Evolutionary conservation across 2,113 vertebrate genomes (phyloP), one percentile per base, ranked within the genome.

Genomic region (Vombatus ursinus): DNA sequence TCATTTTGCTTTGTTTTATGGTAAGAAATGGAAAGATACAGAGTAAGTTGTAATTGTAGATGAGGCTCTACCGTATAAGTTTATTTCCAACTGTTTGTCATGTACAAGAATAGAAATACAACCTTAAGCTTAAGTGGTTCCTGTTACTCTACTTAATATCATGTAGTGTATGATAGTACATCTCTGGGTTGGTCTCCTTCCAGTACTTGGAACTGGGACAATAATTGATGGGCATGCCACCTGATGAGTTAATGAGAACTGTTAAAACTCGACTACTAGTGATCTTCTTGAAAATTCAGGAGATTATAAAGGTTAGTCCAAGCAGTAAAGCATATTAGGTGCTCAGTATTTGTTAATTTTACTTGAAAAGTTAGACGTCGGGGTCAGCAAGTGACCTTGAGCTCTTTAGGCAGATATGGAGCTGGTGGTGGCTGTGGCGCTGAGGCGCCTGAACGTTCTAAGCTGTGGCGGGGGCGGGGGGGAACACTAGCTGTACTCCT

Each of bases 81-180:
- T 96, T 93, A 53, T 96, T 97, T 97, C 68, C 90, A 93, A 92
- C 31, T 90, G 37, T 84, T 84, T 44, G n/a, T 93, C 49, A 52
- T 90, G n/a, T 48, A 92, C 90, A 93, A 96, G 31, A 92, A 28
- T 89, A 90, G 94, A 92, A 91, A 10, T 49, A 4, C 51, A 44
- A 44, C 37, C n/a, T 84, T 84, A 84, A 84, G 19, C n/a, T 44
- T 84, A 90, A 68, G 24, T 90, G 68, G 31, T 68, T 96, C 37
- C 24, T 95, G 6, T 84, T 24, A 52, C 50, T 6, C 7, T 84
- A 50, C 53, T 94, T 96, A 28, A 77, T 3, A 14, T 47, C 31
- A 22, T 84, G 6, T 84, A 84, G 1, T 22, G 6, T 84, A 84
- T 44, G n/a, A 84, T 12, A 84, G 0, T 95, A 9, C 37, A 93